phyloP scores from a whole-genome alignment of 2,113 vertebrate genomes.

The Trematocara variabile region DNA sequence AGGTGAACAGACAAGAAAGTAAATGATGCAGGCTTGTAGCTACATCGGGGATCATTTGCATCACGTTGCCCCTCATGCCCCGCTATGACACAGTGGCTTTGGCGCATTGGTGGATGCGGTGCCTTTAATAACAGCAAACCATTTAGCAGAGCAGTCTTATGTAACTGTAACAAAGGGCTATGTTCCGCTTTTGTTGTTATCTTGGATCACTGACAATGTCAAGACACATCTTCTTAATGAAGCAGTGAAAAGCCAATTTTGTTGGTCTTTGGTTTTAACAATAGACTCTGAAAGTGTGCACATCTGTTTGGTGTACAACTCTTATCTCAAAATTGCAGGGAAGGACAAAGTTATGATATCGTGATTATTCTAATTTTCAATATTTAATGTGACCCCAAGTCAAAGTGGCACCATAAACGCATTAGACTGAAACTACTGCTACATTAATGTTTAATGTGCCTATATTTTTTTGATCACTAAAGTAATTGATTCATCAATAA shows the following conservation, averaged over 20 bases:
- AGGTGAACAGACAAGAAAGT: slow-evolving; percentile 1
- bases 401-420: neutral
- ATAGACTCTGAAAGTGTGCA: neutral
- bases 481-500: neutral
- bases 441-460: neutral
- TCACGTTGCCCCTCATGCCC: slow-evolving; percentile 19
- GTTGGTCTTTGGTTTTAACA: neutral
- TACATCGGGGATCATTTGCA: neutral
- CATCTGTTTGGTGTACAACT: neutral
- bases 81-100: neutral
- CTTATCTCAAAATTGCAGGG: neutral
- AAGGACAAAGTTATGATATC: neutral
- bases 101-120: neutral
- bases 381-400: neutral
- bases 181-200: slow-evolving; percentile 16
- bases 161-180: slow-evolving; percentile 25
- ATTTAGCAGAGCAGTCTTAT: slow-evolving; percentile 30
- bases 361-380: neutral
- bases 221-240: slow-evolving; percentile 23
- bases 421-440: neutral
- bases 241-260: neutral
- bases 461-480: neutral
- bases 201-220: slow-evolving; percentile 40
- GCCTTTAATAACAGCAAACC: slow-evolving; percentile 7
- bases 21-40: neutral